Evolutionary conservation across 2,888 invertebrate genomes (phyloP), one percentile per base, ranked within the genome.

Genomic region (Cheilosia variabilis): DNA sequence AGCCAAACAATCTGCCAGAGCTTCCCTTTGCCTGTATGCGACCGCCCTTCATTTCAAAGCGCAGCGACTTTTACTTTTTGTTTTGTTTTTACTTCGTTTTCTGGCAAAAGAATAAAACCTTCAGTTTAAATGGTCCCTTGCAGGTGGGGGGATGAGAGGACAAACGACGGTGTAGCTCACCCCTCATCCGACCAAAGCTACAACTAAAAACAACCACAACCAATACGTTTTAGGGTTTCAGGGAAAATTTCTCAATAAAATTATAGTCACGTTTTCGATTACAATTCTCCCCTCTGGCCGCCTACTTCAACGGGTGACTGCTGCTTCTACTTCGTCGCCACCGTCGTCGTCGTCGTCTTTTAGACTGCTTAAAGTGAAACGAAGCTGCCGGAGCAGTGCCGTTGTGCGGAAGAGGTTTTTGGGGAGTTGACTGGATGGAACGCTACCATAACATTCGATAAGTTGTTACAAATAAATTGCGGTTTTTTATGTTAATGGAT

Each of bases 211-310:
- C 41, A 63, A 84, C 75, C 81, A 72, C 76, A 86, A 81, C 69
- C 81, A 72, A 86, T 86, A 80, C 66, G 81, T 86, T 80, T 71
- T 66, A 58, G 47, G 69, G 80, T 68, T 68, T 55, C 53, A 50
- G 71, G 41, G 76, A 57, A 72, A 81, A 77, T 71, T 86, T 72
- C 86, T 77, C 86, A 86, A 86, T 86, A 86, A 86, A 86, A 86
- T 86, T 86, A 86, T 81, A 86, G 86, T 86, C 86, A 86, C 86
- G 86, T 86, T 86, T 86, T 86, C 86, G 86, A 86, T 86, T 86
- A 86, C 86, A 81, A 77, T 86, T 68, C 37, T 53, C 10, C 45
- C 37, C n/a, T 7, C 22, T 41, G 60, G 55, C 34, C 43, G 17
- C 31, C 47, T 37, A 27, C 24, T 37, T 27, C n/a, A 73, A 17